Percentiles rank a stretch among this genome's conserved stretches.
Conservation (phyloP, 2,888 invertebrate genomes). For the Dryococelus australis region DNA sequence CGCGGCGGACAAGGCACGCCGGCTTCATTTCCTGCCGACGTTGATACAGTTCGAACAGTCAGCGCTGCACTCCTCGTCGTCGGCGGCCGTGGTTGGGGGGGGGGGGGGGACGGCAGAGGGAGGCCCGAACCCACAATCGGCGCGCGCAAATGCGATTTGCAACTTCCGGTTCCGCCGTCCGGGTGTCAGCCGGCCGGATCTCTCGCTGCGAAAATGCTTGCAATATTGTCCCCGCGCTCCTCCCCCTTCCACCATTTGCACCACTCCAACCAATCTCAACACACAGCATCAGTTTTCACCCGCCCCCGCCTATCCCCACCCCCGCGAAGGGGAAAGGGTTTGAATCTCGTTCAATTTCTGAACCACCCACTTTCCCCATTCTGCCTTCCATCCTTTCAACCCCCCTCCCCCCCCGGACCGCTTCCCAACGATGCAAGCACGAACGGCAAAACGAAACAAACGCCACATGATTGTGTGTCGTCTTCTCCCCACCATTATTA, state of each 20-base stretch:
- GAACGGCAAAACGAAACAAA: neutral
- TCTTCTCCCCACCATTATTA: neutral
- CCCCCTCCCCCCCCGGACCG: neutral
- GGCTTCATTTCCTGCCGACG: neutral
- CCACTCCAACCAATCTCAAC: too few relatives aligned
- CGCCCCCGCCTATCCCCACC: too few relatives aligned
- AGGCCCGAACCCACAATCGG: neutral
- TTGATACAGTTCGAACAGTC: neutral
- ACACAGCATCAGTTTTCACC: too few relatives aligned
- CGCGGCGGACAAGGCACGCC: too few relatives aligned
- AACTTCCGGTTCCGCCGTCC: neutral
- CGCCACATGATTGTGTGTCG: neutral
- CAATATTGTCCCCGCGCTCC: neutral
- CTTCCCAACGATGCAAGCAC: too few relatives aligned
- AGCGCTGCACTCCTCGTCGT: neutral
- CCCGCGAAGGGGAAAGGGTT: neutral
- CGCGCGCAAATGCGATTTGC: neutral
- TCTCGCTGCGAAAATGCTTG: constrained; percentile 8
- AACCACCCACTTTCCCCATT: neutral
- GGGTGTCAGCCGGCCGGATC: neutral
- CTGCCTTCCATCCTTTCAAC: neutral
- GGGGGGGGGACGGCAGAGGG: too few relatives aligned
- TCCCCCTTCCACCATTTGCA: neutral
- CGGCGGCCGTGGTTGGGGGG: too few relatives aligned
- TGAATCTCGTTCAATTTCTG: neutral